phyloP scores from a whole-genome alignment of 1,140 invertebrate species.

The Scaptomyza graminum region DNA sequence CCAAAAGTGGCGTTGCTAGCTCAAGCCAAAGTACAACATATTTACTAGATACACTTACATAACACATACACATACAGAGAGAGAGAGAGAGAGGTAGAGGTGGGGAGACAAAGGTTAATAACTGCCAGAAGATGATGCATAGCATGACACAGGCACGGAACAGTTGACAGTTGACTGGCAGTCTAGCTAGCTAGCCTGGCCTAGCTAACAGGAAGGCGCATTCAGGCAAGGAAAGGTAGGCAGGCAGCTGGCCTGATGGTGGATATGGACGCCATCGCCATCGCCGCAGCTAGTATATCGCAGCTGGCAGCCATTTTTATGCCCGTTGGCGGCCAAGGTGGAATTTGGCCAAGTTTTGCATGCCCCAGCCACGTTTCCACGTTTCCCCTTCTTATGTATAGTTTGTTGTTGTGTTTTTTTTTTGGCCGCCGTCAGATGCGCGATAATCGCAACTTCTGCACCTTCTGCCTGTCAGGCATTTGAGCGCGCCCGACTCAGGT shows the following conservation, averaged over 20 bases:
- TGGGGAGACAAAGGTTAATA: constrained; percentile 72
- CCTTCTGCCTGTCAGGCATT: constrained; percentile 61
- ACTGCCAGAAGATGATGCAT: constrained; percentile 82
- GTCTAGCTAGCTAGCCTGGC: constrained; percentile 17
- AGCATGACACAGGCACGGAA: constrained; percentile 69
- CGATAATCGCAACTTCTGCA: constrained; percentile 80
- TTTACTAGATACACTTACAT: constrained; percentile 24
- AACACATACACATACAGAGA: not conserved
- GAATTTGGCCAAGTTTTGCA: constrained; percentile 73
- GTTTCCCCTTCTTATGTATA: not conserved
- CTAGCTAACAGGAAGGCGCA: constrained; percentile 2
- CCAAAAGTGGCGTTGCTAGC: constrained; percentile 12
- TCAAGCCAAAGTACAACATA: constrained; percentile 33
- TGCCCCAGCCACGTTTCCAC: not conserved
- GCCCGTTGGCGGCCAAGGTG: constrained; percentile 63
- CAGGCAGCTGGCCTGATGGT: constrained; percentile 38
- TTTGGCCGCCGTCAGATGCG: constrained; percentile 28
- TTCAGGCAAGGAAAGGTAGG: constrained; percentile 3
- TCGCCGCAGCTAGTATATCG: constrained; percentile 31
- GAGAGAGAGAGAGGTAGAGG: not conserved
- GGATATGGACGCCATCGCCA: constrained; percentile 41
- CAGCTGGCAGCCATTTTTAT: constrained; percentile 76
- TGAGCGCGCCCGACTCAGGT: constrained; percentile 55
- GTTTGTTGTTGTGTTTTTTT: constrained; percentile 16
- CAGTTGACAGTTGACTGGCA: constrained; percentile 79